Base-by-base conservation (phyloP, 2,797 vertebrate species). In the Rhinoraja longicauda region DNA sequence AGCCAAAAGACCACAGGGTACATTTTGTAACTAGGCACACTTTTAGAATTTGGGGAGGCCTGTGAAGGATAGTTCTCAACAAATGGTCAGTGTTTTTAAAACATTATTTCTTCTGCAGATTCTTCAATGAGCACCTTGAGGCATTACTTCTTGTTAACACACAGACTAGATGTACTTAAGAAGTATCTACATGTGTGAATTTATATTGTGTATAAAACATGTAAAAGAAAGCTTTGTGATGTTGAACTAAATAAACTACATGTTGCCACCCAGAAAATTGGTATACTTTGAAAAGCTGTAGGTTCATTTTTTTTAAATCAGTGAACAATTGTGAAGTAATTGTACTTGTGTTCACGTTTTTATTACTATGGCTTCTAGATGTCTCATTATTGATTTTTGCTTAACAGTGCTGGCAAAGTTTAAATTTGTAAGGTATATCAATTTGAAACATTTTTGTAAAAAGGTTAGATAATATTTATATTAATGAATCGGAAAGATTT, bases 281-380 rank as follows among this genome's bases (percentile, higher is more conserved):
- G 10, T 53, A 92, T 53, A 92, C 36, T 45, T 53, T 39, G 12
- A 45, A 92, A 70, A 75, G 45, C 36, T 72, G 36, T 53, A n/a
- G 26, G 7, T 92, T 92, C 59, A 36, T 2, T 88, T 88, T 81
- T 90, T 57, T 53, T 73, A 73, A 77, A 79, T 92, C n/a, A 57
- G 90, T 92, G 90, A 92, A 57, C 70, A 75, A 92, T 92, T 75
- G 90, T 92, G 90, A 75, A 53, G 90, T 92, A 73, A 91, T 91
- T 10, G 90, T 91, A 73, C 39, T 70, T 72, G 90, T 53, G 39
- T 91, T 10, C 72, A 53, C 45, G 64, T 73, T 91, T 90, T 91
- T 91, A 91, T 73, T 26, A 73, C 6, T n/a, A 2, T 29, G 73
- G 90, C 45, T 92, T 9, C 90, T 39, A n/a, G 53, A 92, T 29